Evolutionary conservation across 1,140 invertebrate species (phyloP), one percentile per base, ranked within the genome.

Genomic region (Caenorhabditis tropicalis): DNA sequence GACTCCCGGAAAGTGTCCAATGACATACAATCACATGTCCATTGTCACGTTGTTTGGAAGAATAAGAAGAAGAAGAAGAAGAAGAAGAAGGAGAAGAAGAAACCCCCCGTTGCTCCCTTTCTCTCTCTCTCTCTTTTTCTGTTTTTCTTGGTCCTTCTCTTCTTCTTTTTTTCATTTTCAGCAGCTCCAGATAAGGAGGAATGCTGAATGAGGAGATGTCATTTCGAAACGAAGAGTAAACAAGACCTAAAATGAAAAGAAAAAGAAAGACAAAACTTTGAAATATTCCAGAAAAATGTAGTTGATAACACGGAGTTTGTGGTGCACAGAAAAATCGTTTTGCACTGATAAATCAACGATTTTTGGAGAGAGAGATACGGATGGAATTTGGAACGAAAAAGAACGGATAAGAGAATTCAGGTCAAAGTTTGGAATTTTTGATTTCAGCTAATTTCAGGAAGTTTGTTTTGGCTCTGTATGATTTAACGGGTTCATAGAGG

Each of bases 1-100:
- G 5, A 6, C 21, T 58, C 33, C 29, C n/a, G 36, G 29, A 46
- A 46, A 39, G 36, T 43, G 33, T 74, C 65, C 36, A 74, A 74
- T 31, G 36, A 43, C 27, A 74, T n/a, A 29, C 65, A 74, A 74
- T 74, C 33, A 74, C 65, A 74, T 74, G 65, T 12, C 65, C 36
- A 74, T 74, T 74, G 65, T 74, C 65, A 74, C 65, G 65, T 74
- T 74, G 27, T 24, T 10, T 39, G 33, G 36, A n/a, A n/a, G n/a
- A n/a, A n/a, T n/a, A n/a, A n/a, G n/a, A n/a, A n/a, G n/a, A n/a
- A n/a, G n/a, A n/a, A n/a, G n/a, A n/a, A n/a, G n/a, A n/a, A n/a
- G n/a, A n/a, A n/a, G n/a, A n/a, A n/a, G n/a, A n/a, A n/a, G n/a
- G n/a, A n/a, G n/a, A n/a, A n/a, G n/a, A n/a, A n/a, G 5, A 21